Base-by-base conservation (phyloP, 1,140 invertebrate genomes). In the Chironomus tepperi region DNA sequence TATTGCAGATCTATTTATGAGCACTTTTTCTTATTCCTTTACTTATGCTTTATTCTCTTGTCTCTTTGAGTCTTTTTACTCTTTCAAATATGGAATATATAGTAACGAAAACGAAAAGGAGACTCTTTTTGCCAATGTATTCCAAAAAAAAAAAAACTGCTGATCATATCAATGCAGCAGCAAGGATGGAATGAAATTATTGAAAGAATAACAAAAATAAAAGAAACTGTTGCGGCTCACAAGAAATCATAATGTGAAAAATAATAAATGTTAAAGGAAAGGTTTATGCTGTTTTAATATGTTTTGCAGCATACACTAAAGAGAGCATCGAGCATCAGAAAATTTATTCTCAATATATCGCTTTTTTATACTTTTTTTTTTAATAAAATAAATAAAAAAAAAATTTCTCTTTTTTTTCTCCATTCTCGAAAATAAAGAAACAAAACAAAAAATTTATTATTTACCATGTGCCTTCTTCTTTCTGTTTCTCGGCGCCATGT, bases 391-490 rank as follows among this genome's bases (percentile, higher is more conserved):
- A 74, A 74, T 18, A 42, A 78, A 76, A 79, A 76, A 79, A 79
- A 79, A 79, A 70, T 70, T 70, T 70, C 19, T 70, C 19, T 70
- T 18, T 67, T n/a, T 15, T 57, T 57, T 12, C 47, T 57, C 47
- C 47, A 57, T 57, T 70, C 19, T 18, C 65, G 16, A 10, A 34
- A 34, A n/a, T n/a, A 34, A 34, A 34, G 24, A 34, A 74, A 67
- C 65, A 64, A 76, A 73, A 74, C 47, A 72, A 73, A 74, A n/a
- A 76, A 76, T 16, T 80, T 81, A 79, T 81, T 81, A 81, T 81
- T 81, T 81, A 81, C 80, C 80, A 79, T 81, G 79, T 78, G 80
- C 80, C 79, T 81, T 81, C 80, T 81, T 81, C 79, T 81, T 81
- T 81, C 80, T 81, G 78, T 80, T 80, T 79, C 79, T 81, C 80